phyloP scores from a whole-genome alignment of 2,888 invertebrate genomes.

The Coleophora deauratella region DNA sequence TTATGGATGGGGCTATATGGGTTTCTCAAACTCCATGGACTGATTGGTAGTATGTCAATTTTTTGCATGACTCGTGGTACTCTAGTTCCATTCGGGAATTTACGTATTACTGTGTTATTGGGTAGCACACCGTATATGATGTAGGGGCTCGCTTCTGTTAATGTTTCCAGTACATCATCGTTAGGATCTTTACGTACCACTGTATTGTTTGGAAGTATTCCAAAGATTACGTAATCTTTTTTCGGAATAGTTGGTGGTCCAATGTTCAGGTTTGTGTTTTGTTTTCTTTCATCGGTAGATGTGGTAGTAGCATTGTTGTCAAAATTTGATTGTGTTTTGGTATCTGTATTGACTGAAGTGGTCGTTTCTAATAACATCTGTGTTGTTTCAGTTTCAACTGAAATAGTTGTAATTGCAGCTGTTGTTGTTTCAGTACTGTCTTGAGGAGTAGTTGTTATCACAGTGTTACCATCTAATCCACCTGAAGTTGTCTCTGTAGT shows the following conservation, averaged over 20 bases:
- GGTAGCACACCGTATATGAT: slow-evolving; percentile 84
- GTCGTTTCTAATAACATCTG: slow-evolving; percentile 25
- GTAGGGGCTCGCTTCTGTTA: slow-evolving; percentile 81
- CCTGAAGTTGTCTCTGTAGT: slow-evolving; percentile 6
- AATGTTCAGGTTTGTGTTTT: slow-evolving; percentile 26
- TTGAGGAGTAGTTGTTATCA: too few species aligned
- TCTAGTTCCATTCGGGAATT: slow-evolving; percentile 86
- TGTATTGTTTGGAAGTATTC: slow-evolving; percentile 85
- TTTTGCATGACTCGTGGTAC: slow-evolving; percentile 78
- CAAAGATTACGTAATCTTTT: slow-evolving; percentile 83
- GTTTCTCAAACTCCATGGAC: slow-evolving; percentile 74
- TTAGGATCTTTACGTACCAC: slow-evolving; percentile 84
- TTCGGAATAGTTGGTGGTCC: slow-evolving; percentile 58
- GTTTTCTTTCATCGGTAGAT: slow-evolving; percentile 26
- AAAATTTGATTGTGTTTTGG: slow-evolving; percentile 25
- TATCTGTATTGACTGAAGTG: slow-evolving; percentile 23
- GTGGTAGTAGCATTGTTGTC: slow-evolving; percentile 23
- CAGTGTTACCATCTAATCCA: too few species aligned
- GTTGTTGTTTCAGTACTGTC: slow-evolving; percentile 26
- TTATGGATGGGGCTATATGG: slow-evolving; percentile 76
- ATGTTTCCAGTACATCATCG: slow-evolving; percentile 77
- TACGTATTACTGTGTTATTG: slow-evolving; percentile 85
- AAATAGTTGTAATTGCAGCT: slow-evolving; percentile 19
- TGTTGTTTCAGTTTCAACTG: slow-evolving; percentile 26
- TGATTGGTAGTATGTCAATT: slow-evolving; percentile 75